A percentile compares a stretch with the other conserved stretches of the same genome.
Evolutionary conservation across 2,113 vertebrate genomes (phyloP).

Genomic region (Sinocyclocheilus grahami): DNA sequence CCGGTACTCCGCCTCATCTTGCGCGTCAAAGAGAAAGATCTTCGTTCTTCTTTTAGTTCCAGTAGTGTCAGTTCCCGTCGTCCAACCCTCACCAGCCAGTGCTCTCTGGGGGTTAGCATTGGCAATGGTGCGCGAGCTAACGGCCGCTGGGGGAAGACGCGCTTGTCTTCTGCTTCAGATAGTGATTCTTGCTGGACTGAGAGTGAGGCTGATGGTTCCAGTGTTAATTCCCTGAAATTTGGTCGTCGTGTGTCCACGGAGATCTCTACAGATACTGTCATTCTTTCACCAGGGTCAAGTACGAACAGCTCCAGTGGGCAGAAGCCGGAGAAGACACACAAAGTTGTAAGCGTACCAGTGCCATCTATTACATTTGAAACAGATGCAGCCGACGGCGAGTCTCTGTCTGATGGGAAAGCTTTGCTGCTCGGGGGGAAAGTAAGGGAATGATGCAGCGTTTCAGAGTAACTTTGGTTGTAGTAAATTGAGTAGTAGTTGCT

Average conservation of each 20-base stretch:
- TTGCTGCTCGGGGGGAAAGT: slow-evolving; percentile 45
- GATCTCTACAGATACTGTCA: slow-evolving; percentile 54
- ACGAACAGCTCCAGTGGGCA: slow-evolving; percentile 16
- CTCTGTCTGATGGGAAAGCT: slow-evolving; percentile 46
- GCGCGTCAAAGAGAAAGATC: slow-evolving; percentile 68
- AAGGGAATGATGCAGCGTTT: background rate
- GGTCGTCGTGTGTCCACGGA: slow-evolving; percentile 60
- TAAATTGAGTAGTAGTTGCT: background rate
- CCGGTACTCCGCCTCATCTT: slow-evolving; percentile 77
- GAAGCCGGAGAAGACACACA: slow-evolving; percentile 34
- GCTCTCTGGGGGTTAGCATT: slow-evolving; percentile 63
- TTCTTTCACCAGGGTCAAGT: slow-evolving; percentile 38
- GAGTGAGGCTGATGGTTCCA: slow-evolving; percentile 69
- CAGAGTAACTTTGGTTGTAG: background rate
- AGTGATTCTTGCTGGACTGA: slow-evolving; percentile 78
- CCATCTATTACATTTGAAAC: slow-evolving; percentile 18
- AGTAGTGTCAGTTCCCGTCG: slow-evolving; percentile 72
- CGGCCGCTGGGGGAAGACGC: slow-evolving; percentile 63
- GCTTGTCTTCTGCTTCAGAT: slow-evolving; percentile 75
- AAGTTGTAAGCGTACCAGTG: slow-evolving; percentile 23
- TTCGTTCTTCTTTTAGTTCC: slow-evolving; percentile 72
- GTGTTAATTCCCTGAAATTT: slow-evolving; percentile 58
- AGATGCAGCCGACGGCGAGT: slow-evolving; percentile 39
- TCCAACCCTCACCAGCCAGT: slow-evolving; percentile 73
- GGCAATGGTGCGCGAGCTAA: slow-evolving; percentile 43